Evolutionary conservation across 1,140 invertebrate genomes (phyloP), one percentile per base, ranked within the genome.

Genomic region (Fopius arisanus): DNA sequence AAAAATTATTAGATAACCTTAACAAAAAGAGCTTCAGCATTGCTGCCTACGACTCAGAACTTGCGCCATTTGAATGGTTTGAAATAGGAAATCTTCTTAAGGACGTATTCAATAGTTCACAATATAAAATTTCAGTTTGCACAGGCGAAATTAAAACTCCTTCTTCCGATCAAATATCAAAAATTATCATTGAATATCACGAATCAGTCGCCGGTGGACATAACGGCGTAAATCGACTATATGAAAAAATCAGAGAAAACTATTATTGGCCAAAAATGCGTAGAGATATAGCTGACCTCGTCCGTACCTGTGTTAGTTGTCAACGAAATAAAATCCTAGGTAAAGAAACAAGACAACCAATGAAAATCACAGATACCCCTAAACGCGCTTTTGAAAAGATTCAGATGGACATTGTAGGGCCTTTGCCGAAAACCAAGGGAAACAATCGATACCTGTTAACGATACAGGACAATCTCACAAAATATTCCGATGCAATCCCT

Each of bases 121-220:
- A 72, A 7, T 70, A 48, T 31, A 67, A 40, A 1, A 66, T 78
- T 23, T 77, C 74, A 10, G 41, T 76, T 0, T 77, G 75, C 21
- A 37, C 72, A 0, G 37, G 67, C 16, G 68, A 77, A 71, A 23
- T 77, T 3, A 12, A 21, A 16, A 26, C 74, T 9, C 70, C 75
- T 2, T 16, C 73, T 10, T 37, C 33, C 16, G 14, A 14, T 19
- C 31, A 75, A 19, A 63, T 31, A 21, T 1, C 21, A 14, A 31
- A 37, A 31, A 75, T 78, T 21, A 41, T 78, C 16, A 65, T 59
- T 29, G 78, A 78, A 73, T 71, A 73, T 67, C 78, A 78, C 68
- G 66, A 75, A 28, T 70, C 67, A 0, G 33, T 69, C 3, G 51
- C 77, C 31, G 70, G 73, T 16, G 73, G 74, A 19, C 76, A 76